These are phyloP conservation scores for Aphelenchoides fujianensis DNA, from an alignment of 1,140 invertebrate species.

Conservation along the genomic window DNA sequence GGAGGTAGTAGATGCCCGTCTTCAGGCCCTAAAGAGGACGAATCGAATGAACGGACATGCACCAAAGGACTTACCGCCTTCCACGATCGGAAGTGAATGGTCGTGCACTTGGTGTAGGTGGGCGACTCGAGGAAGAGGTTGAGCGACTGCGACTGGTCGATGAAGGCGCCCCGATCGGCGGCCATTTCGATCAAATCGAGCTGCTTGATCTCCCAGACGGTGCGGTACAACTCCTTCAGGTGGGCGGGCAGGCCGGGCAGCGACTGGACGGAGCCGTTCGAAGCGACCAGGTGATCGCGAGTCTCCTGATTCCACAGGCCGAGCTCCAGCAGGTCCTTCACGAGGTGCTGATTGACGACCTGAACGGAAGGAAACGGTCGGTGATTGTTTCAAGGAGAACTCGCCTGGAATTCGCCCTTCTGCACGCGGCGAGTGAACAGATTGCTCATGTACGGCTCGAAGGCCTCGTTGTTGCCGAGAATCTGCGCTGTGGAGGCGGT, in stretches of 20 bases:
- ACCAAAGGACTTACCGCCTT: conserved; percentile 70
- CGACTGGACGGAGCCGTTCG: conserved; percentile 87
- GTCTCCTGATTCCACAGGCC: conserved; percentile 92
- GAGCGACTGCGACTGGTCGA: conserved; percentile 96
- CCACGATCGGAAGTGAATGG: conserved; percentile 98
- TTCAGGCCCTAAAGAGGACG: conserved; percentile 75
- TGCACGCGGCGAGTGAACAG: conserved; percentile 89
- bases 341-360: conserved; percentile 91
- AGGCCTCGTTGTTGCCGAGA: conserved; percentile 95
- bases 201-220: conserved; percentile 97
- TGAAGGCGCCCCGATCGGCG: conserved; percentile 91
- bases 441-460: conserved; percentile 97
- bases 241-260: conserved; percentile 83
- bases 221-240: conserved; percentile 88
- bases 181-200: conserved; percentile 93
- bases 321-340: conserved; percentile 84
- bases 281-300: conserved; percentile 87
- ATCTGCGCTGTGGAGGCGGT: conserved; percentile 99
- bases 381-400: conserved; percentile 1
- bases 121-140: conserved; percentile 94
- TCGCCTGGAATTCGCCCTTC: conserved; percentile 78
- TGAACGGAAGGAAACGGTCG: conserved; percentile 65
- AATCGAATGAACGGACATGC: conserved; percentile 5
- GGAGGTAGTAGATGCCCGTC: conserved; percentile 97
- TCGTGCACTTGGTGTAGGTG: conserved; percentile 85